Conservation (phyloP, 2,888 invertebrate genomes). For the Diarsia mendica region DNA sequence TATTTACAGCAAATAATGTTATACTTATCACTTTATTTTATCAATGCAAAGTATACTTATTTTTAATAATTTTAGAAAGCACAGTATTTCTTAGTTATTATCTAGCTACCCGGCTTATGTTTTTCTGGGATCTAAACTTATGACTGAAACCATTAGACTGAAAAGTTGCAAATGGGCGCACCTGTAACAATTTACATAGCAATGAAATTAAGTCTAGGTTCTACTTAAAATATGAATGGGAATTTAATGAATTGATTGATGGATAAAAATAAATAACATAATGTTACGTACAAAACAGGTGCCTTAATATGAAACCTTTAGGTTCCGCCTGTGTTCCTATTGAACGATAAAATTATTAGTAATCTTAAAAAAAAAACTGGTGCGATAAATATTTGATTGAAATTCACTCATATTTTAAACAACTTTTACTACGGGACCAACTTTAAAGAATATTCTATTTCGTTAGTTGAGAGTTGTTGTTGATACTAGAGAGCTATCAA, state of each 20-base stretch:
- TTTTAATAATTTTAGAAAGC: background rate
- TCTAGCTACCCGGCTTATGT: background rate
- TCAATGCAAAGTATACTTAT: conserved; percentile 14
- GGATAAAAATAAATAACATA: background rate
- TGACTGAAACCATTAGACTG: conserved; percentile 42
- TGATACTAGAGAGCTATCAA: background rate
- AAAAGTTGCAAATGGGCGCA: conserved; percentile 29
- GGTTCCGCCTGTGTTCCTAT: too few species aligned
- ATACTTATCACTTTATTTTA: conserved; percentile 15
- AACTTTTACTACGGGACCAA: background rate
- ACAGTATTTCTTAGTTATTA: conserved; percentile 14
- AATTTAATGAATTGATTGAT: background rate
- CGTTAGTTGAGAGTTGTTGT: background rate
- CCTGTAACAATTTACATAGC: background rate
- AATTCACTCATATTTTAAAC: background rate
- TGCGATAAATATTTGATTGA: background rate
- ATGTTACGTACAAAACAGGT: conserved; percentile 15
- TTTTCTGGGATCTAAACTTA: conserved; percentile 16
- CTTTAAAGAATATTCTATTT: background rate
- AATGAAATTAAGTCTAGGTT: background rate
- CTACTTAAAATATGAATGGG: background rate
- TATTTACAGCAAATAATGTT: background rate
- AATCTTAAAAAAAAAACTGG: background rate
- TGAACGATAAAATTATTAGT: too few species aligned
- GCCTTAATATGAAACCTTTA: conserved; percentile 8